Evolutionary conservation across 2,888 invertebrate genomes (phyloP).

Genomic region (Aspidapion aeneum): DNA sequence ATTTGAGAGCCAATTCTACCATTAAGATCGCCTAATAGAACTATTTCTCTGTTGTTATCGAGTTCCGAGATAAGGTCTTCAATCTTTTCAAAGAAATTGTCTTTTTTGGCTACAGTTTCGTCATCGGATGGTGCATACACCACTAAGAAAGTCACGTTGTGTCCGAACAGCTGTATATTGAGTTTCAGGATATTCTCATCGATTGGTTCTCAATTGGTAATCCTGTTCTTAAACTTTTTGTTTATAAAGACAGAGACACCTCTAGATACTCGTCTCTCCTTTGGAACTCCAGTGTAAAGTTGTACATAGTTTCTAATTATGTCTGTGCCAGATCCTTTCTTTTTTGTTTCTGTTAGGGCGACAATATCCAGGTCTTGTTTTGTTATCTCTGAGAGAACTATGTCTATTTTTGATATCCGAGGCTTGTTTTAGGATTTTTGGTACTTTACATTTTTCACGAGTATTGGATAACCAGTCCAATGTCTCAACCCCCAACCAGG

Average conservation of each 20-base stretch:
- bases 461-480: neutral
- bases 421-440: conserved; percentile 20
- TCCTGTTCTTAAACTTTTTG: conserved; percentile 9
- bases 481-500: conserved; percentile 5
- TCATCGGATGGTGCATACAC: conserved; percentile 19
- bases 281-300: conserved; percentile 22
- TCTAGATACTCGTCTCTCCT: conserved; percentile 13
- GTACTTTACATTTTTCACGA: conserved; percentile 1
- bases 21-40: conserved; percentile 12
- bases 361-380: conserved; percentile 14
- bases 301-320: conserved; percentile 17
- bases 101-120: conserved; percentile 13
- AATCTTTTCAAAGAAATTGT: conserved; percentile 18
- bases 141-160: conserved; percentile 14
- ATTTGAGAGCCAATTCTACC: conserved; percentile 11
- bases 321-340: conserved; percentile 19
- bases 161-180: conserved; percentile 12
- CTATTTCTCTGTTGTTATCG: conserved; percentile 6
- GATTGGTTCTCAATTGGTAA: conserved; percentile 16
- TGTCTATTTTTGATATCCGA: conserved; percentile 8
- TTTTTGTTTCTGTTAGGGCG: conserved; percentile 25
- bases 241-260: conserved; percentile 7
- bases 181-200: conserved; percentile 20
- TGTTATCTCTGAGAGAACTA: conserved; percentile 8
- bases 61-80: neutral